phyloP scores from a whole-genome alignment of 1,140 invertebrate genomes.

The Drepana arcuata region DNA sequence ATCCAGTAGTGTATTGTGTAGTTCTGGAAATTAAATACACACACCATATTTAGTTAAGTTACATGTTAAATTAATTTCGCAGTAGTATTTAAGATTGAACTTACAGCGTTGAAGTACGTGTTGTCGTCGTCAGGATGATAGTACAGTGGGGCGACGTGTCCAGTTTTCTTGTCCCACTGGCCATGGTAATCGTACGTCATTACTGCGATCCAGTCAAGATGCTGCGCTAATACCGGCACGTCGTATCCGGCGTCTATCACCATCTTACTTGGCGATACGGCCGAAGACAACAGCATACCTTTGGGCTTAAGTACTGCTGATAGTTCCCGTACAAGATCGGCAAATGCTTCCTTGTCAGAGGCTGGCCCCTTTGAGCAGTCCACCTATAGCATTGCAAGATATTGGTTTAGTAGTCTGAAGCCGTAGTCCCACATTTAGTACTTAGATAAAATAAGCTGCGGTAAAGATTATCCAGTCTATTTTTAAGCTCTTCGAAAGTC shows the following conservation, averaged over 20 bases:
- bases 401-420: too few relatives aligned
- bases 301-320: constrained; percentile 80
- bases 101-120: constrained; percentile 78
- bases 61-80: too few relatives aligned
- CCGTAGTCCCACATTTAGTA: too few relatives aligned
- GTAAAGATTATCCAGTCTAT: too few relatives aligned
- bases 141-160: constrained; percentile 88
- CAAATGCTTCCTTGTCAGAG: constrained; percentile 86
- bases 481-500: too few relatives aligned
- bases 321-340: constrained; percentile 81
- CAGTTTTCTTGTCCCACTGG: constrained; percentile 92
- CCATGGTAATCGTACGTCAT: constrained; percentile 94
- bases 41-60: too few relatives aligned
- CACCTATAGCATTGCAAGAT: too few relatives aligned
- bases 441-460: too few relatives aligned
- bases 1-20: constrained; percentile 93
- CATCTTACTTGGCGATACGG: constrained; percentile 90
- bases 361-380: constrained; percentile 87
- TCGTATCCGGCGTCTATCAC: constrained; percentile 91
- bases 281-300: constrained; percentile 84
- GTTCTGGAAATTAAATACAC: constrained; percentile 76
- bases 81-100: too few relatives aligned
- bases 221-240: constrained; percentile 78
- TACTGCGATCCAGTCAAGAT: constrained; percentile 90
- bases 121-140: constrained; percentile 86